A percentile compares a stretch with the other conserved stretches of the same genome.
Conservation (phyloP, 2,888 invertebrate species). For the Thyatira batis region DNA sequence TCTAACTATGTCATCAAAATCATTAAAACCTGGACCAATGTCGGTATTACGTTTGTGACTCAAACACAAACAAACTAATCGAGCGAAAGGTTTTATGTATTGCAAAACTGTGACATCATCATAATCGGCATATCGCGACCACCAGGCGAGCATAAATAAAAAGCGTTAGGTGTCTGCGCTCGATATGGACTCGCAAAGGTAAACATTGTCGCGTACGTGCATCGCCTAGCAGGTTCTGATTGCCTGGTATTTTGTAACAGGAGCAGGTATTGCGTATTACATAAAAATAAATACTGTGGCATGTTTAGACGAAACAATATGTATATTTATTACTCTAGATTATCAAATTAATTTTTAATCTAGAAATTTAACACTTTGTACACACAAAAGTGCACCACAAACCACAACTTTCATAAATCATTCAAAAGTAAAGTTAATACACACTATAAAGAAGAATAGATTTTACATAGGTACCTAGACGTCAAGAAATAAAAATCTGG, state of each 20-base stretch:
- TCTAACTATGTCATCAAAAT: no score
- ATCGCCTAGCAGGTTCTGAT: constrained; percentile 46
- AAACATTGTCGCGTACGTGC: constrained; percentile 48
- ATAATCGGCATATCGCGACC: constrained; percentile 54
- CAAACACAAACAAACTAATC: not conserved
- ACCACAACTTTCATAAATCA: no score
- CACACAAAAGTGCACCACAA: no score
- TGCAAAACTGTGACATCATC: constrained; percentile 65
- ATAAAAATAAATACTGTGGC: not conserved
- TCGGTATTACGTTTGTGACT: not conserved
- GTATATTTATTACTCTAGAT: not conserved
- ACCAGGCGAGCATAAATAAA: constrained; percentile 59
- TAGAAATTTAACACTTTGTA: no score
- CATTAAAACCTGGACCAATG: not conserved
- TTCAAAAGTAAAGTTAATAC: no score
- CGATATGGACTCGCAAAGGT: constrained; percentile 56
- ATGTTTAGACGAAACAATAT: not conserved
- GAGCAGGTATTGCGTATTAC: constrained; percentile 1
- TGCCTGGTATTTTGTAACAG: constrained; percentile 34
- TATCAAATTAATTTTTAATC: not conserved
- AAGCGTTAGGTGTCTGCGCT: constrained; percentile 51
- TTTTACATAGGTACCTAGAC: no score
- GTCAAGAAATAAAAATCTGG: no score
- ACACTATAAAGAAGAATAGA: no score
- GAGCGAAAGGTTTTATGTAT: constrained; percentile 14